phyloP scores from a whole-genome alignment of 2,888 invertebrate genomes.

The Meiosimyza platycephala region DNA sequence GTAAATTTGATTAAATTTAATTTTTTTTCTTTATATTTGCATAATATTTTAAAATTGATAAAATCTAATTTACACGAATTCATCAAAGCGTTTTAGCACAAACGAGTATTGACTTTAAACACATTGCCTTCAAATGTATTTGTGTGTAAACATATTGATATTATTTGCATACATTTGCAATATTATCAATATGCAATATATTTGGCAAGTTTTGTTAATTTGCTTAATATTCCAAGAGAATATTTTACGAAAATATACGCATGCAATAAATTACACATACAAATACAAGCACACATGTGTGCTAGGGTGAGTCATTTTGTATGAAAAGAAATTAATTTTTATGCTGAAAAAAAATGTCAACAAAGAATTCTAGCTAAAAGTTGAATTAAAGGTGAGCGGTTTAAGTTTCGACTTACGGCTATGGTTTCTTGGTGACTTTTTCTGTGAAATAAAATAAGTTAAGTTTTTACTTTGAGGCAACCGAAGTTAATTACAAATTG shows the following conservation, averaged over 20 bases:
- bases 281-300: neutral
- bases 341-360: too few species aligned
- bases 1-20: too few species aligned
- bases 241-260: neutral
- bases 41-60: conserved; percentile 14
- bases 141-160: neutral
- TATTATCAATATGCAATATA: conserved; percentile 8
- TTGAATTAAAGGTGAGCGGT: too few species aligned
- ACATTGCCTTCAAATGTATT: neutral
- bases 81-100: neutral
- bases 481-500: too few species aligned
- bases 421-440: too few species aligned
- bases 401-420: too few species aligned
- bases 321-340: too few species aligned
- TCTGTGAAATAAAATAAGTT: too few species aligned
- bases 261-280: neutral
- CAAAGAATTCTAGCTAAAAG: too few species aligned
- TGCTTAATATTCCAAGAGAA: conserved; percentile 13
- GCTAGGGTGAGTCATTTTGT: neutral
- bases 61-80: conserved; percentile 25
- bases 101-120: neutral
- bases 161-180: neutral
- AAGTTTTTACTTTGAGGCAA: too few species aligned
- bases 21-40: neutral
- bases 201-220: conserved; percentile 24